phyloP scores from a whole-genome alignment of 2,797 vertebrate species.

The Philypnodon macrostomus region DNA sequence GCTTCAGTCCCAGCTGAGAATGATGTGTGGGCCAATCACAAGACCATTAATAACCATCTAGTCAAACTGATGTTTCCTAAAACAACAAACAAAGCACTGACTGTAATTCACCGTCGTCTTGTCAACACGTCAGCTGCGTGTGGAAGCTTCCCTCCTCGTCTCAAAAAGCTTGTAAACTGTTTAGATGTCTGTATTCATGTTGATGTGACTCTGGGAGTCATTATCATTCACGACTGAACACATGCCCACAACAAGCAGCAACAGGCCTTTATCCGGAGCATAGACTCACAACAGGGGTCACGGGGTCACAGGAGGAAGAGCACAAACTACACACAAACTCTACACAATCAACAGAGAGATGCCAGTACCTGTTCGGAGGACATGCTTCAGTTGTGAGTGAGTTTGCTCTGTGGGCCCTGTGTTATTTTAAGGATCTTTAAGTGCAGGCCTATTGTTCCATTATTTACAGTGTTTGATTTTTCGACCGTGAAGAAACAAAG shows the following conservation, averaged over 20 bases:
- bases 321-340: slow-evolving; percentile 48
- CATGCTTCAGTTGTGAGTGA: slow-evolving; percentile 41
- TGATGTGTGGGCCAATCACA: too few relatives aligned
- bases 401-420: slow-evolving; percentile 45
- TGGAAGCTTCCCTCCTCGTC: slow-evolving; percentile 32
- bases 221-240: slow-evolving; percentile 60
- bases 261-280: slow-evolving; percentile 58
- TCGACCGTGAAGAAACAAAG: not conserved
- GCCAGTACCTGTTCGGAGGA: slow-evolving; percentile 60
- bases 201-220: slow-evolving; percentile 60
- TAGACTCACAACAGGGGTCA: slow-evolving; percentile 53
- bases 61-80: slow-evolving; percentile 19
- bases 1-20: too few relatives aligned
- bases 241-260: too few relatives aligned
- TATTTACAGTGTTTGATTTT: slow-evolving; percentile 9
- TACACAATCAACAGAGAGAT: slow-evolving; percentile 30
- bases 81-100: slow-evolving; percentile 47
- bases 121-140: slow-evolving; percentile 22
- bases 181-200: slow-evolving; percentile 20
- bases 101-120: slow-evolving; percentile 42
- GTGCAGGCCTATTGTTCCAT: slow-evolving; percentile 19
- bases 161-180: slow-evolving; percentile 50
- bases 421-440: slow-evolving; percentile 26
- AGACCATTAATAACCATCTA: slow-evolving; percentile 2
- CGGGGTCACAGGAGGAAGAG: slow-evolving; percentile 56